phyloP scores from a whole-genome alignment of 2,113 vertebrate species.

The Nerophis lumbriciformis region DNA sequence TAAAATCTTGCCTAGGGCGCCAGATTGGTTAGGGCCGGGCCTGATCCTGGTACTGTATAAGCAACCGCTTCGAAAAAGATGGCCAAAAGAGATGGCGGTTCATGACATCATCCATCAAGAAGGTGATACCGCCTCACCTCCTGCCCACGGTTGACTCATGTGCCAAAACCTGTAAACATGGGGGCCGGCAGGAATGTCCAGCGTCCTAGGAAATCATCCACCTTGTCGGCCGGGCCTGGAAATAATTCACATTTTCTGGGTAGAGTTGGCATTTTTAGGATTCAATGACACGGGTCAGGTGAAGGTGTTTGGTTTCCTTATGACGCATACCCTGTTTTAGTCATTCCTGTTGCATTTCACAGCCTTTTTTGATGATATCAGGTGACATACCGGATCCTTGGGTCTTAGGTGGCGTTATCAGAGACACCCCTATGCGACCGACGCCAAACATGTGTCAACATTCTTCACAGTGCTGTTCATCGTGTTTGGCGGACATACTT shows the following conservation, averaged over 20 bases:
- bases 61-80: conserved; percentile 9
- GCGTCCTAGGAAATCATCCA: not conserved
- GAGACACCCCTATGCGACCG: conserved; percentile 57
- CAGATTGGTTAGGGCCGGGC: no score
- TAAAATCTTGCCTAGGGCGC: no score
- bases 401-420: not conserved
- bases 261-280: not conserved
- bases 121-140: conserved; percentile 35
- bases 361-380: conserved; percentile 38
- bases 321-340: conserved; percentile 36
- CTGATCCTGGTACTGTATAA: conserved; percentile 15
- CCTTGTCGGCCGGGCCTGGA: not conserved
- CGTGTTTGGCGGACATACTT: not conserved
- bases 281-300: conserved; percentile 9
- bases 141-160: conserved; percentile 25
- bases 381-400: conserved; percentile 29
- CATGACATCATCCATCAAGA: conserved; percentile 50
- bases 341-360: conserved; percentile 38
- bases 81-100: conserved; percentile 17
- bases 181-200: conserved; percentile 19
- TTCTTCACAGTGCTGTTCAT: not conserved
- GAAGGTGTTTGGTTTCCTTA: conserved; percentile 47
- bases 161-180: conserved; percentile 40
- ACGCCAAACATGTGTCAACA: conserved; percentile 46
- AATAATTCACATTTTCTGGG: not conserved